phyloP scores from a whole-genome alignment of 2,113 vertebrate genomes.

The Artemisiospiza belli region DNA sequence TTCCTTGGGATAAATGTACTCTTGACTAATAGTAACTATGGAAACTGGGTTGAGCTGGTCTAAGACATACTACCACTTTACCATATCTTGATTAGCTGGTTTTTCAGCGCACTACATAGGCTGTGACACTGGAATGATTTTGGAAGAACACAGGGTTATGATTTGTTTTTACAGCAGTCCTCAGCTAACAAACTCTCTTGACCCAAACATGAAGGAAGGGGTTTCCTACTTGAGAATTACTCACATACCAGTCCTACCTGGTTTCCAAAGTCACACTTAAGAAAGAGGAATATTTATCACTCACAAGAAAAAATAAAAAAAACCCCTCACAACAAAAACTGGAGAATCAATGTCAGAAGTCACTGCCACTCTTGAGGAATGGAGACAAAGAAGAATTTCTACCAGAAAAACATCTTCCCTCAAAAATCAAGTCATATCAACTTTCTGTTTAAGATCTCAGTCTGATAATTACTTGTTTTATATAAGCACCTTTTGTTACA shows the following conservation, averaged over 20 bases:
- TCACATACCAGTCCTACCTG: background rate
- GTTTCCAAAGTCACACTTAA: background rate
- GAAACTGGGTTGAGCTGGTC: background rate
- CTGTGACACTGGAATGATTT: background rate
- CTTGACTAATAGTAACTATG: background rate
- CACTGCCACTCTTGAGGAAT: background rate
- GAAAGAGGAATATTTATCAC: background rate
- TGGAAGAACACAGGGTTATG: background rate
- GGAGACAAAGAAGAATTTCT: background rate
- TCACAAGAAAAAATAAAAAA: background rate
- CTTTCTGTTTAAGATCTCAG: background rate
- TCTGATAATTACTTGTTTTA: background rate
- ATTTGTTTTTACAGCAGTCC: background rate
- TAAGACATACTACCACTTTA: background rate
- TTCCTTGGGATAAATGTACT: background rate
- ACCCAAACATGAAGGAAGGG: background rate
- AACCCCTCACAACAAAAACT: background rate
- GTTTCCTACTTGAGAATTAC: background rate
- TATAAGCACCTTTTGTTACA: background rate
- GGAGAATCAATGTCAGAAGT: background rate
- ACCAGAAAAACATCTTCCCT: background rate
- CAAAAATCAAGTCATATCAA: background rate
- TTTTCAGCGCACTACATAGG: background rate
- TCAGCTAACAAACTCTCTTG: background rate
- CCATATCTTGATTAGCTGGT: background rate